Percentiles rank a stretch among this genome's conserved stretches.
Conservation (phyloP, 1,140 invertebrate genomes). For the Apis cerana region DNA sequence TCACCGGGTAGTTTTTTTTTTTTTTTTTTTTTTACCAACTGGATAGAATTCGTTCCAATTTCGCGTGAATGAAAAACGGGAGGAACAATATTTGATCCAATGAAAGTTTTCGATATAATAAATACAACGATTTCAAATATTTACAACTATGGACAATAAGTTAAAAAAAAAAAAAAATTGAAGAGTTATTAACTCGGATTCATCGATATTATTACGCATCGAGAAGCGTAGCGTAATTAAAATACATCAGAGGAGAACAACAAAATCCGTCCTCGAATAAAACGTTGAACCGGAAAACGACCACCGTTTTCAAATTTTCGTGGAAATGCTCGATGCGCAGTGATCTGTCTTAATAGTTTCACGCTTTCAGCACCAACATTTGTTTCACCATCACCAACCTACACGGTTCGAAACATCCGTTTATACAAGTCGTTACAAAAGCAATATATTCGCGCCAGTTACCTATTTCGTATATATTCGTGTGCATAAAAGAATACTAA, state of each 20-base stretch:
- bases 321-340: conserved; percentile 10
- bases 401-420: conserved; percentile 55
- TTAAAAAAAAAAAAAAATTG: neutral
- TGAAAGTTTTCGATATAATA: conserved; percentile 7
- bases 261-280: conserved; percentile 33
- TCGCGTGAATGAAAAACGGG: neutral
- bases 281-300: conserved; percentile 25
- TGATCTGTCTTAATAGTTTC: conserved; percentile 60
- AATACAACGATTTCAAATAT: neutral
- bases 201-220: neutral
- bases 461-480: conserved; percentile 6
- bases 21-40: neutral
- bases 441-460: conserved; percentile 61
- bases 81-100: neutral
- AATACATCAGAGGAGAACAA: neutral
- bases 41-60: neutral
- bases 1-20: neutral
- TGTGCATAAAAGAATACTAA: conserved; percentile 58
- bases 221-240: neutral
- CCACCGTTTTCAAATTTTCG: conserved; percentile 36
- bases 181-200: neutral
- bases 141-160: neutral
- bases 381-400: conserved; percentile 59
- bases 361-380: conserved; percentile 58
- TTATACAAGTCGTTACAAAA: conserved; percentile 49